A percentile compares a stretch with the other conserved stretches of the same genome.
Evolutionary conservation across 1,140 invertebrate species (phyloP).

Genomic region (Hydropsyche tenuis): DNA sequence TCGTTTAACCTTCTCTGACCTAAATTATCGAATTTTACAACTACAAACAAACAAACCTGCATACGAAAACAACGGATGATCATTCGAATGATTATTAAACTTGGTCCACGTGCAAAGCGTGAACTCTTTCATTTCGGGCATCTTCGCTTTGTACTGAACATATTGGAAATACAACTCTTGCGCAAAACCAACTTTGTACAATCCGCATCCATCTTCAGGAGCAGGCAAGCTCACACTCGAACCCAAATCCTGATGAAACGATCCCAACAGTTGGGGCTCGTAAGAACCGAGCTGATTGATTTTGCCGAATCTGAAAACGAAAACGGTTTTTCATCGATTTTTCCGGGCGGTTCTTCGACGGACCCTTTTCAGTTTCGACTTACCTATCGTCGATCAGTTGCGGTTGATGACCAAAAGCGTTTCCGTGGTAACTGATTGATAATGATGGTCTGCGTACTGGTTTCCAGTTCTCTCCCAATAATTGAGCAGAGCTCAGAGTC

Average conservation of each 20-base stretch:
- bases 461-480: conserved; percentile 32
- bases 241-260: conserved; percentile 51
- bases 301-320: conserved; percentile 31
- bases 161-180: conserved; percentile 74
- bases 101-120: conserved; percentile 82
- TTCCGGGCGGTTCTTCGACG: not conserved
- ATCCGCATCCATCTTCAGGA: conserved; percentile 64
- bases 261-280: conserved; percentile 43
- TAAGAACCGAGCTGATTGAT: conserved; percentile 51
- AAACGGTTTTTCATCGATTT: not conserved
- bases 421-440: conserved; percentile 27
- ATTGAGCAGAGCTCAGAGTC: not conserved
- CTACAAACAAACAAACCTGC: conserved; percentile 63
- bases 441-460: conserved; percentile 19
- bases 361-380: not conserved
- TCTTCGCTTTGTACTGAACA: conserved; percentile 70
- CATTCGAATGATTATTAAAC: conserved; percentile 78
- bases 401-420: conserved; percentile 29
- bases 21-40: too few relatives aligned
- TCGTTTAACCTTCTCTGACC: too few relatives aligned
- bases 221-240: conserved; percentile 33
- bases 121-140: conserved; percentile 80
- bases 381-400: conserved; percentile 35
- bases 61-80: conserved; percentile 83
- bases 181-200: conserved; percentile 70